Base-by-base conservation (phyloP, 2,113 vertebrate species). In the Grammomys surdaster region DNA sequence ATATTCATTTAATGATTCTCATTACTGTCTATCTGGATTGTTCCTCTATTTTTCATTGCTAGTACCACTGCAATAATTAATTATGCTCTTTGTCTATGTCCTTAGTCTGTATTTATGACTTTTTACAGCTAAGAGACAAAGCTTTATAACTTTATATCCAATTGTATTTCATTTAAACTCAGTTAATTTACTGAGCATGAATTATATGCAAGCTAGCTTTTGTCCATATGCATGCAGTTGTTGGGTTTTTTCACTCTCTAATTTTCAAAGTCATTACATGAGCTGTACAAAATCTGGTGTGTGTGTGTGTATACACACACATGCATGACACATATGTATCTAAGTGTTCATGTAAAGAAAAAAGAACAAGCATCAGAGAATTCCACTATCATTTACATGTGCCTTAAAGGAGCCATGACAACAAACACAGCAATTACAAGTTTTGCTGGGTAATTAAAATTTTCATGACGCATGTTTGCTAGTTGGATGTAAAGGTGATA, bases 91-190 rank as follows among this genome's bases (percentile, higher is more conserved):
- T 65, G 28, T 48, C 82, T 78, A 70, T 86, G 73, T 82, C 24
- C 46, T 87, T 60, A 89, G 84, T n/a, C 24, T 93, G 1, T 92
- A 70, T 46, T n/a, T 89, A 40, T 58, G n/a, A 48, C 54, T 92
- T 96, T 86, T 90, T 93, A 22, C 63, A 94, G 56, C 88, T 31
- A 84, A 90, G 54, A 46, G 54, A 75, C 46, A 94, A 96, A 19
- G 0, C 33, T 76, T 91, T 87, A 88, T 3, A 96, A 89, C 56
- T 91, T 85, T 51, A 5, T 89, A 93, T 82, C 89, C 16, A 95
- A 91, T 48, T 58, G 16, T 84, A 80, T 93, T 94, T 77, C 84
- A 76, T 78, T 89, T 94, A 28, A 85, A 36, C 90, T 93, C 77
- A 87, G 89, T 78, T 82, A 76, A 89, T 67, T 69, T 80, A 76